A percentile compares a stretch with the other conserved stretches of the same genome.
Evolutionary conservation across 2,113 vertebrate species (phyloP).

Genomic region (Pollimyrus isidori): DNA sequence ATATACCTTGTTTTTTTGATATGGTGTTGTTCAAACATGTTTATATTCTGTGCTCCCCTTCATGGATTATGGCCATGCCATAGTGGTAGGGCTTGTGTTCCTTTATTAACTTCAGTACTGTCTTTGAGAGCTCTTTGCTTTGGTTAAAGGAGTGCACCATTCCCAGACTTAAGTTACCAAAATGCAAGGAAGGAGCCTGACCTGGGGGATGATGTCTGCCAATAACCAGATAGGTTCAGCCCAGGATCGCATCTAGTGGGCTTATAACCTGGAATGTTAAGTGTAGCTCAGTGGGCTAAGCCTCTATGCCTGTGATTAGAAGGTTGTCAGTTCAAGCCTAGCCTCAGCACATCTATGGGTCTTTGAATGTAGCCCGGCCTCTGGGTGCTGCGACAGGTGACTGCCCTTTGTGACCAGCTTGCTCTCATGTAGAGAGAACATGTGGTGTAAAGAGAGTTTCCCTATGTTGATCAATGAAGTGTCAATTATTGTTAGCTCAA

Average conservation of each 20-base stretch:
- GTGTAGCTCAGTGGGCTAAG: background rate
- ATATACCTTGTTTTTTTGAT: background rate
- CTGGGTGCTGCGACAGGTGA: no score
- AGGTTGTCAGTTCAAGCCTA: no score
- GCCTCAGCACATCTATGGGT: no score
- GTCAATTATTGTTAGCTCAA: background rate
- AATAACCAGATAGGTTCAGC: background rate
- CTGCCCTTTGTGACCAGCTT: no score
- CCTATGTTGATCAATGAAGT: no score
- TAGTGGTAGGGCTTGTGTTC: background rate
- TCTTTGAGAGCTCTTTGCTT: background rate
- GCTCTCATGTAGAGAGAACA: no score
- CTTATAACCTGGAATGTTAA: background rate
- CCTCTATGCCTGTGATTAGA: no score
- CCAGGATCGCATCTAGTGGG: background rate
- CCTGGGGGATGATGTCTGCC: background rate
- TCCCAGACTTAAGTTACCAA: background rate
- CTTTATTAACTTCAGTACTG: background rate
- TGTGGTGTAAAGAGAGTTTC: no score
- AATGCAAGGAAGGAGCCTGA: background rate
- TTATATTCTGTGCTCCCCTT: background rate
- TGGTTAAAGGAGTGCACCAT: background rate
- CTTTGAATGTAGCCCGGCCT: no score
- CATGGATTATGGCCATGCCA: background rate
- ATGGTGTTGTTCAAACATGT: background rate